These are phyloP conservation scores for Drosophila borborema DNA, from an alignment of 2,888 invertebrate species.

Conservation along the genomic window DNA sequence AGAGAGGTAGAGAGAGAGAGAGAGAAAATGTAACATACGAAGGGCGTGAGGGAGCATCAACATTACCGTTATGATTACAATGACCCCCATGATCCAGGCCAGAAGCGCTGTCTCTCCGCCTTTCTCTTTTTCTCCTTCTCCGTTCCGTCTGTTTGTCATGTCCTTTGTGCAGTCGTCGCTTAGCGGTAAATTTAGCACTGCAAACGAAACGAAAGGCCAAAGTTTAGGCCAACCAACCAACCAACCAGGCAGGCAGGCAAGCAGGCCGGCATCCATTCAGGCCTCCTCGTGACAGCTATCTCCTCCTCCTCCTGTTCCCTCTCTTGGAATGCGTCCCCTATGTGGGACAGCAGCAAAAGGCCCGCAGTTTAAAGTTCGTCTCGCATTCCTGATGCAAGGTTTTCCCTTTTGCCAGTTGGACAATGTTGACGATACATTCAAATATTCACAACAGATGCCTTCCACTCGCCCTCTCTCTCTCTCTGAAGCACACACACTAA, in stretches of 20 bases:
- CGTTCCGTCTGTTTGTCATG: slow-evolving; percentile 43
- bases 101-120: slow-evolving; percentile 23
- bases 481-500: too few species aligned
- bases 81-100: slow-evolving; percentile 69
- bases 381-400: slow-evolving; percentile 49
- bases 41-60: slow-evolving; percentile 42
- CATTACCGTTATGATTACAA: slow-evolving; percentile 74
- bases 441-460: slow-evolving; percentile 50
- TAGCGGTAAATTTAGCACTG: slow-evolving; percentile 62
- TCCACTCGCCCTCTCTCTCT: background rate
- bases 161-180: slow-evolving; percentile 56
- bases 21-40: slow-evolving; percentile 5
- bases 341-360: slow-evolving; percentile 28
- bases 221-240: slow-evolving; percentile 17
- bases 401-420: slow-evolving; percentile 35
- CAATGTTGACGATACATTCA: slow-evolving; percentile 55
- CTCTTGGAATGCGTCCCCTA: slow-evolving; percentile 6
- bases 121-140: background rate
- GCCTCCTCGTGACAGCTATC: slow-evolving; percentile 32
- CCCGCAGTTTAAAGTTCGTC: slow-evolving; percentile 47
- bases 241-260: slow-evolving; percentile 9
- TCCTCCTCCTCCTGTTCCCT: background rate
- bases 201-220: slow-evolving; percentile 39
- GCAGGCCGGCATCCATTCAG: slow-evolving; percentile 19
- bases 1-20: background rate